phyloP scores from a whole-genome alignment of 2,888 invertebrate species.

The Theristus sp. region DNA sequence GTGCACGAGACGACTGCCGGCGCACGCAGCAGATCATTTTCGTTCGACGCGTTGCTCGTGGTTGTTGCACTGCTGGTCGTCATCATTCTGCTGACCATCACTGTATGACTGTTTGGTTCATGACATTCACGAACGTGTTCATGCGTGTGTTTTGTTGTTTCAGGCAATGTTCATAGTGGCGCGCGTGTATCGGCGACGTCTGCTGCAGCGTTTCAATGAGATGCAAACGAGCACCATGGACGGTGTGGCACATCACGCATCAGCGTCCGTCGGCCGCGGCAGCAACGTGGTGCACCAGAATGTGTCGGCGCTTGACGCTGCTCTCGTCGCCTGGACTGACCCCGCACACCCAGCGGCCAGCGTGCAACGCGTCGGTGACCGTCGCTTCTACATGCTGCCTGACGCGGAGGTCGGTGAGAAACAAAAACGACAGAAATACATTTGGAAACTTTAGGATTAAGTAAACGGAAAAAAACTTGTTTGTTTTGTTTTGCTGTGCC shows the following conservation, averaged over 20 bases:
- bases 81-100: slow-evolving; percentile 6
- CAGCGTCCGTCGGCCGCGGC: too few relatives aligned
- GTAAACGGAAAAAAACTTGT: too few relatives aligned
- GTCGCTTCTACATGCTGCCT: slow-evolving; percentile 22
- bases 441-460: too few relatives aligned
- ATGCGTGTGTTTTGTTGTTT: background rate
- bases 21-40: background rate
- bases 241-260: background rate
- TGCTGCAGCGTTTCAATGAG: slow-evolving; percentile 4
- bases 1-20: background rate
- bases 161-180: slow-evolving; percentile 7
- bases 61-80: slow-evolving; percentile 8
- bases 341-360: background rate
- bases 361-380: slow-evolving; percentile 20
- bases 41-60: slow-evolving; percentile 5
- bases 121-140: too few relatives aligned
- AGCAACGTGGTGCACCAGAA: background rate
- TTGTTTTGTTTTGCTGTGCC: too few relatives aligned
- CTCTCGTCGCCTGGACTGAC: background rate
- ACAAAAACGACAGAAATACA: too few relatives aligned
- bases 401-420: slow-evolving; percentile 8
- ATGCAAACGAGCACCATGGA: background rate
- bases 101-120: background rate
- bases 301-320: background rate
- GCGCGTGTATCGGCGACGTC: slow-evolving; percentile 9